These are phyloP conservation scores for Diacarnus erythraeanus DNA, from an alignment of 37 sponge, comb jelly and placozoan species.

Conservation along the genomic window DNA sequence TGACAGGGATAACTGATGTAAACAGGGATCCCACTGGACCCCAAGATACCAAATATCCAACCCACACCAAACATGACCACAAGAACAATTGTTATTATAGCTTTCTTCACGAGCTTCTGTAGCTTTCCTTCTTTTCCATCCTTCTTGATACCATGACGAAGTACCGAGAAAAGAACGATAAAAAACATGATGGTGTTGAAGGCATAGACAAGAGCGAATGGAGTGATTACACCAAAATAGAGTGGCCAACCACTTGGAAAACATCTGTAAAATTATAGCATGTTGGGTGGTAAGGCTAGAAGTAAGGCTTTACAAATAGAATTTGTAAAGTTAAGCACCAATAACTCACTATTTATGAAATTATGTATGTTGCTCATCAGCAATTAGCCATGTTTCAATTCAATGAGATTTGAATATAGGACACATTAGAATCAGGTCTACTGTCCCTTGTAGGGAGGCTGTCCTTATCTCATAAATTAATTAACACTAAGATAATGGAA, in stretches of 20 bases:
- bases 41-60: constrained; percentile 36
- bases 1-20: constrained; percentile 9
- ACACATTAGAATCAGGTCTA: no score
- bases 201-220: constrained; percentile 9
- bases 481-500: no score
- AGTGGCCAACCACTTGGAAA: neutral
- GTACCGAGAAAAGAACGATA: neutral
- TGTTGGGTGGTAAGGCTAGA: no score
- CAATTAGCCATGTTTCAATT: no score
- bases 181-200: constrained; percentile 22
- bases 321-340: no score
- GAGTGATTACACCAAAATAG: constrained; percentile 15
- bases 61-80: constrained; percentile 48
- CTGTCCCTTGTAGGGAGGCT: no score
- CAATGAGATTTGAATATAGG: no score
- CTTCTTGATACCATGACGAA: constrained; percentile 8
- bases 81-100: constrained; percentile 10
- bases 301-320: no score
- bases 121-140: neutral
- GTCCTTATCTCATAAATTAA: no score
- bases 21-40: neutral
- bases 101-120: constrained; percentile 19
- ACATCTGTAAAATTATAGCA: constrained; percentile 11
- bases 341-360: no score
- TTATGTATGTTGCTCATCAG: no score